phyloP scores from a whole-genome alignment of 2,113 vertebrate genomes.

The Aspidoscelis tigris region DNA sequence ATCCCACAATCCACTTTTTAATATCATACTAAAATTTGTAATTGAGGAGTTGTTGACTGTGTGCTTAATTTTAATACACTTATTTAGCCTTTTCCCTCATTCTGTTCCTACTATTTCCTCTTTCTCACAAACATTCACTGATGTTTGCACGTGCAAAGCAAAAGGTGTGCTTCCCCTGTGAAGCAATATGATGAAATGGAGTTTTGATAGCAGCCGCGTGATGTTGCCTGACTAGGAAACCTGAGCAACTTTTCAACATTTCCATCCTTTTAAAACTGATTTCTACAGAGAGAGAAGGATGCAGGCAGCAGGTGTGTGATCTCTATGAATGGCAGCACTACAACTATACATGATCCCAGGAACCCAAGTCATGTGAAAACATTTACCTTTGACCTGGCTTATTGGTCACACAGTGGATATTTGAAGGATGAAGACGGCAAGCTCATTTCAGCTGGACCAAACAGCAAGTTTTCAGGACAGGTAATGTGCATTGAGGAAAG shows the following conservation, averaged over 20 bases:
- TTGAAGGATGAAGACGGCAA: slow-evolving; percentile 68
- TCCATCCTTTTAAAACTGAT: not conserved
- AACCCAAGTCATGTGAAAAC: slow-evolving; percentile 71
- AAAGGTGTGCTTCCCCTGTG: too few species aligned
- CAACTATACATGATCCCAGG: slow-evolving; percentile 78
- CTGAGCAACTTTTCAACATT: not conserved
- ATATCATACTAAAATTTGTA: too few species aligned
- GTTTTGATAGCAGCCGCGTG: not conserved
- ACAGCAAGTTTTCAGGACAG: slow-evolving; percentile 81
- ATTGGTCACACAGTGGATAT: slow-evolving; percentile 82
- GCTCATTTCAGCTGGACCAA: slow-evolving; percentile 75
- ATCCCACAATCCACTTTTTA: too few species aligned
- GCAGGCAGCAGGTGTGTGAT: slow-evolving; percentile 79
- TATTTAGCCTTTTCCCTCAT: too few species aligned
- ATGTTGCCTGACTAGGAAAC: not conserved
- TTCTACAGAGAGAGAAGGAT: slow-evolving; percentile 77
- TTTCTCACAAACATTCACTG: too few species aligned
- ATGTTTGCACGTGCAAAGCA: too few species aligned
- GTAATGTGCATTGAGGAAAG: slow-evolving; percentile 61
- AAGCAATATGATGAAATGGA: not conserved
- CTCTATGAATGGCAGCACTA: slow-evolving; percentile 77
- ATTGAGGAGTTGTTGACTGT: too few species aligned
- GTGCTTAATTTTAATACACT: too few species aligned
- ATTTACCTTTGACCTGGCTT: slow-evolving; percentile 81
- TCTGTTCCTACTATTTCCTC: too few species aligned